Evolutionary conservation across 2,888 invertebrate species (phyloP).

Genomic region (Thyatira batis): DNA sequence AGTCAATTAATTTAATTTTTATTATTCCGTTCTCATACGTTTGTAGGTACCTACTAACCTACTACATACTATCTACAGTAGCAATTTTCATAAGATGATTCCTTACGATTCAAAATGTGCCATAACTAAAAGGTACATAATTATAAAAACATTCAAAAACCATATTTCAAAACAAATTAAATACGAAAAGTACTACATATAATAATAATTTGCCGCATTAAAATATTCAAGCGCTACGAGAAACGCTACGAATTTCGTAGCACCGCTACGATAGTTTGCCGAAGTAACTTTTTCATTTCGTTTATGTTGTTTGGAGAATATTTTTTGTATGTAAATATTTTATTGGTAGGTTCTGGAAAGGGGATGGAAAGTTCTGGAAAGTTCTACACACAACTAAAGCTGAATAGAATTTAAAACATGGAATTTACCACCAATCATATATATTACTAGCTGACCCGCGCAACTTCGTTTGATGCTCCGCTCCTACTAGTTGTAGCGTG

Average conservation of each 20-base stretch:
- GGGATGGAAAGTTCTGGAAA: background rate
- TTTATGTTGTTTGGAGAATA: constrained; percentile 4
- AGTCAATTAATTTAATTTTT: too few relatives aligned
- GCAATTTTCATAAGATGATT: too few relatives aligned
- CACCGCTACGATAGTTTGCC: constrained; percentile 8
- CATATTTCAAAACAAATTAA: background rate
- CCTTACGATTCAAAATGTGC: background rate
- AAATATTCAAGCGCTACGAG: constrained; percentile 2
- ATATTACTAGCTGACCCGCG: too few relatives aligned
- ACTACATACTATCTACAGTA: too few relatives aligned
- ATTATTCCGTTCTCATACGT: too few relatives aligned
- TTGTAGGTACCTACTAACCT: too few relatives aligned
- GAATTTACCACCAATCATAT: background rate
- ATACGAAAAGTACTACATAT: background rate
- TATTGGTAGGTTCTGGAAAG: background rate
- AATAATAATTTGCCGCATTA: background rate
- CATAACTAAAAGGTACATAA: background rate
- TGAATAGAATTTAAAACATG: background rate
- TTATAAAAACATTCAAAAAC: background rate
- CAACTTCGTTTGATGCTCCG: too few relatives aligned
- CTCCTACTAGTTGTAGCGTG: too few relatives aligned
- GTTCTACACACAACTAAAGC: background rate
- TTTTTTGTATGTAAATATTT: background rate
- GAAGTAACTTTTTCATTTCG: constrained; percentile 15
- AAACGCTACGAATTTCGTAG: constrained; percentile 25